Base-by-base conservation (phyloP, 2,888 invertebrate genomes). In the Magallana nippona region DNA sequence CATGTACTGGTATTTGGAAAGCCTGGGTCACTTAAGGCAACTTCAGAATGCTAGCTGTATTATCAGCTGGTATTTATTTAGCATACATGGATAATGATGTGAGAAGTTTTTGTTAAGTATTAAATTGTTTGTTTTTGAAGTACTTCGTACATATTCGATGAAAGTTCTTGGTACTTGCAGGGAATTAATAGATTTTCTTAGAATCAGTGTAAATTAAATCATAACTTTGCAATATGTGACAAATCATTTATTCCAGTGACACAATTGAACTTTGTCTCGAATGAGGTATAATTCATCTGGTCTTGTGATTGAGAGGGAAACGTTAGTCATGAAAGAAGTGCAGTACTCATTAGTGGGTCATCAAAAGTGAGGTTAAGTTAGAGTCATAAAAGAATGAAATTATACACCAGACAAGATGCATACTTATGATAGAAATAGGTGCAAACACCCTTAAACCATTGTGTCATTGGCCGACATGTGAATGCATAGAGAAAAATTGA, bases 371-470 rank as follows among this genome's bases (percentile, higher is more conserved):
- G 22, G 27, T 27, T 22, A 71, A 32, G 71, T 71, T 71, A 71
- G 15, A 32, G 11, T 11, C 19, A 19, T n/a, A 19, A 60, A 60
- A 13, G 13, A 10, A 13, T 2, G 2, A 71, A 13, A 71, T 44
- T 44, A 44, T 44, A 11, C 71, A 71, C 15, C 32, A 71, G 13
- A 10, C 27, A 22, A 10, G 32, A 22, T 32, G 22, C 19, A 2
- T 71, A 27, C 13, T 27, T 71, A 32, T 32, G 27, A 71, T 22
- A 11, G 27, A 3, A 27, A 2, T 27, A 11, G 27, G 71, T 71
- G 32, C 19, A 71, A 71, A 27, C 71, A 71, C 71, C 71, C 71
- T 71, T 22, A 71, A 63, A 71, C 27, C 71, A 63, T 71, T 71
- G 71, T 71, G 32, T 13, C 71, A 71, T 32, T 15, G 63, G 63